These are phyloP conservation scores for Rhogogaster chlorosoma DNA, from an alignment of 2,888 invertebrate genomes.

Conservation along the genomic window DNA sequence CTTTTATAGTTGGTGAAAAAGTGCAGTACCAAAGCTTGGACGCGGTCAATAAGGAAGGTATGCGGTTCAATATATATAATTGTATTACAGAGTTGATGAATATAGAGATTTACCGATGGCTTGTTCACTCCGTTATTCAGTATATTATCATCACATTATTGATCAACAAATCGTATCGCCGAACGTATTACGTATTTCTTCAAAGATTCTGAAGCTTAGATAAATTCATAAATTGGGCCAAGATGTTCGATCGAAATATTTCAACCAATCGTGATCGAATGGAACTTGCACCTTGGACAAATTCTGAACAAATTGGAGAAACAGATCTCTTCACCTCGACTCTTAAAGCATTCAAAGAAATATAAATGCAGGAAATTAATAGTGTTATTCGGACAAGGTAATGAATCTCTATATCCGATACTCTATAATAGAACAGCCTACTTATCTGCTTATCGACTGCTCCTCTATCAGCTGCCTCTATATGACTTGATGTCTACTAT, in stretches of 20 bases:
- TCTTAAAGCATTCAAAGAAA: not conserved
- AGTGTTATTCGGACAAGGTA: not conserved
- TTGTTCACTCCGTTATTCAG: not conserved
- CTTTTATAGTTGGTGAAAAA: constrained; percentile 80
- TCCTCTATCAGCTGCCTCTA: constrained; percentile 3
- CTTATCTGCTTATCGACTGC: constrained; percentile 42
- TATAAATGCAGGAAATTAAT: not conserved
- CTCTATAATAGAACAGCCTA: not conserved
- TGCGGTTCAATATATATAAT: constrained; percentile 66
- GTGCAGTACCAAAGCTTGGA: constrained; percentile 84
- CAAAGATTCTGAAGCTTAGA: not conserved
- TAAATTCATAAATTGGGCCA: not conserved
- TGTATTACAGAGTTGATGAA: constrained; percentile 7
- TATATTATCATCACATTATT: not conserved
- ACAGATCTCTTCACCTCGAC: not conserved
- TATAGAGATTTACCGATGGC: not conserved
- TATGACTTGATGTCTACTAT: not conserved
- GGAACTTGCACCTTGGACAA: not conserved
- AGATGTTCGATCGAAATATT: not conserved
- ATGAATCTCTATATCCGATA: not conserved
- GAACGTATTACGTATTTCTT: not conserved
- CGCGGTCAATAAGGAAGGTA: constrained; percentile 84
- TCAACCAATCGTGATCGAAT: not conserved
- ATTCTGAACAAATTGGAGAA: not conserved
- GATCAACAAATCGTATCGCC: not conserved